Evolutionary conservation across 2,888 invertebrate genomes (phyloP), one percentile per base, ranked within the genome.

Genomic region (Mythimna albipuncta): DNA sequence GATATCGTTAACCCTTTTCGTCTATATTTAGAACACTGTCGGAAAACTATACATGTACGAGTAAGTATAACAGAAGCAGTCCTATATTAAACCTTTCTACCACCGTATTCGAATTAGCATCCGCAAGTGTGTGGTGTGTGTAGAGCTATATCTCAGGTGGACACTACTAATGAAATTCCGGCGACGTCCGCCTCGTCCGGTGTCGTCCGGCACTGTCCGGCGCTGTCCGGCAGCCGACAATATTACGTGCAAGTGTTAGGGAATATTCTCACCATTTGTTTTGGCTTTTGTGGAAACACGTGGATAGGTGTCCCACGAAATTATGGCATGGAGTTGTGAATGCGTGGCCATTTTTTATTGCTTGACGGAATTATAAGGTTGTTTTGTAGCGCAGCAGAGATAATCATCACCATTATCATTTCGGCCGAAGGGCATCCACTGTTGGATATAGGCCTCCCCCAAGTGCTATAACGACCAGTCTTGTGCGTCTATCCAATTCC

Each of bases 101-200:
- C 44, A 44, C 41, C 19, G 54, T 68, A 63, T 69, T 59, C 41
- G 50, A 64, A 82, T 82, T 57, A 82, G 57, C 79, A 61, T 77
- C 47, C 57, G 66, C 82, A 61, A 69, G 79, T 72, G 78, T 59
- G 62, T 47, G 47, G 64, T 62, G 26, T 59, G 13, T 44, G 50
- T 52, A n/a, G 19, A 19, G 67, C 35, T 44, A 50, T 74, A 74
- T 62, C 79, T 74, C 83, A 80, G 83, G 83, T 73, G 83, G 79
- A 44, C 41, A 62, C 13, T 58, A 69, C 21, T 81, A 83, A 81
- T 81, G 83, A 81, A 81, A 81, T 81, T 81, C 80, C 80, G 58
- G 64, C 35, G 52, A 38, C 21, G 38, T 7, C 41, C 32, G 57
- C 52, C 32, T 9, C 50, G 50, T 50, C 19, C 50, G 16, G 47